Evolutionary conservation across 2,888 invertebrate genomes (phyloP).

Genomic region (Drosophila recens): DNA sequence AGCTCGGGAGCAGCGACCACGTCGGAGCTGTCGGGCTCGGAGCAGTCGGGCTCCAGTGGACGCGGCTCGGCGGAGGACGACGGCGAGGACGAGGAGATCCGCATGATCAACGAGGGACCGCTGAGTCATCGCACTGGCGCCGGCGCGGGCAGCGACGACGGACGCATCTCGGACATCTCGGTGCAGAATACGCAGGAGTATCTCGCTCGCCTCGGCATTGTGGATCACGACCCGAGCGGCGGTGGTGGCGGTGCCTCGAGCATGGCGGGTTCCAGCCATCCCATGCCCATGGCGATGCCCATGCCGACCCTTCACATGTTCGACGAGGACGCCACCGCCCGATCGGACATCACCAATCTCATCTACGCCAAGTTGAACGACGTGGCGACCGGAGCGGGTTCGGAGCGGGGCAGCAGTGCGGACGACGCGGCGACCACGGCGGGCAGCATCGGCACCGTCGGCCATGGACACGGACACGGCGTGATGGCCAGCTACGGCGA

Average conservation of each 20-base stretch:
- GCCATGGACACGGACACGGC: slow-evolving; percentile 89
- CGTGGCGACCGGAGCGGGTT: slow-evolving; percentile 87
- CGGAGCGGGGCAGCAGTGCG: slow-evolving; percentile 89
- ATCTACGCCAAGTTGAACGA: slow-evolving; percentile 97
- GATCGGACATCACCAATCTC: slow-evolving; percentile 96
- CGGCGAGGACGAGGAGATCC: slow-evolving; percentile 97
- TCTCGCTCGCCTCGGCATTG: slow-evolving; percentile 96
- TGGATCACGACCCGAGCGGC: slow-evolving; percentile 89
- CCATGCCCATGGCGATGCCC: slow-evolving; percentile 83
- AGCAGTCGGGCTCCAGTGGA: slow-evolving; percentile 97
- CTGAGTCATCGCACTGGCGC: slow-evolving; percentile 87
- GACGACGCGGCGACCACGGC: slow-evolving; percentile 87
- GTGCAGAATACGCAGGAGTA: slow-evolving; percentile 98
- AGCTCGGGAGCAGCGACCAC: slow-evolving; percentile 93
- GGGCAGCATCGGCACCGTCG: slow-evolving; percentile 88
- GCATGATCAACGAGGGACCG: slow-evolving; percentile 98
- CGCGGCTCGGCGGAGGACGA: slow-evolving; percentile 98
- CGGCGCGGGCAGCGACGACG: slow-evolving; percentile 86
- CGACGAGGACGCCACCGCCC: slow-evolving; percentile 94
- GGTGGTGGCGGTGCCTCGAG: slow-evolving; percentile 90
- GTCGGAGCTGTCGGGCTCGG: slow-evolving; percentile 96
- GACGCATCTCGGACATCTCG: slow-evolving; percentile 94
- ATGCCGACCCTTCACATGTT: slow-evolving; percentile 90
- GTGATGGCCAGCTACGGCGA: slow-evolving; percentile 87
- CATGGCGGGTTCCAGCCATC: slow-evolving; percentile 86